Evolutionary conservation across 2,888 invertebrate species (phyloP).

Genomic region (Drosophila rellima): DNA sequence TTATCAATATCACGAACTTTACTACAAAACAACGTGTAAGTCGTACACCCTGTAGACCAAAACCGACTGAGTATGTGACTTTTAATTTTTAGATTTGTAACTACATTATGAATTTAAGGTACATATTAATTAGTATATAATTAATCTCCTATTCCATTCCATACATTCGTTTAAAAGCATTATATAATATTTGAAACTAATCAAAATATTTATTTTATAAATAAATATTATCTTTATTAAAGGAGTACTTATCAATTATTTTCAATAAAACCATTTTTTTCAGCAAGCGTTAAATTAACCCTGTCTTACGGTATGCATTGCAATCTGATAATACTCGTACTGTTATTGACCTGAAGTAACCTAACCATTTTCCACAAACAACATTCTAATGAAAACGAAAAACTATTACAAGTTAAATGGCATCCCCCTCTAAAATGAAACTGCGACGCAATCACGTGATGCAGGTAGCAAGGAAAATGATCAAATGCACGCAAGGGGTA

Average conservation of each 20-base stretch:
- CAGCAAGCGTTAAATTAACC: neutral
- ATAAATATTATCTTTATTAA: too few relatives aligned
- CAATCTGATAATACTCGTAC: slow-evolving; percentile 5
- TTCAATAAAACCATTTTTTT: neutral
- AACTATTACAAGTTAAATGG: neutral
- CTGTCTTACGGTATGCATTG: slow-evolving; percentile 1
- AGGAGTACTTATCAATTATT: neutral
- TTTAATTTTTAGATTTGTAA: neutral
- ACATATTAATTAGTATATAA: too few relatives aligned
- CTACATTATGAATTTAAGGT: neutral
- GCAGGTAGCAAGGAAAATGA: slow-evolving; percentile 1
- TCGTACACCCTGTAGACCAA: neutral
- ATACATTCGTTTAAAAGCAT: neutral
- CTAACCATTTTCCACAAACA: slow-evolving; percentile 11
- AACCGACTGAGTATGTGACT: neutral
- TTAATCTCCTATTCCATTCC: too few relatives aligned
- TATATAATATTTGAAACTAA: too few relatives aligned
- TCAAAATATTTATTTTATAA: neutral
- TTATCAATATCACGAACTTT: slow-evolving; percentile 6
- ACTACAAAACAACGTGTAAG: too few relatives aligned
- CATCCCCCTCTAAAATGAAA: neutral
- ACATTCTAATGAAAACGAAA: neutral
- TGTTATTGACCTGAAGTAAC: slow-evolving; percentile 23
- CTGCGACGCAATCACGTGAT: slow-evolving; percentile 14
- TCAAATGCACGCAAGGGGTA: neutral